phyloP scores from a whole-genome alignment of 2,113 vertebrate species.

The Oryzias curvinotus region DNA sequence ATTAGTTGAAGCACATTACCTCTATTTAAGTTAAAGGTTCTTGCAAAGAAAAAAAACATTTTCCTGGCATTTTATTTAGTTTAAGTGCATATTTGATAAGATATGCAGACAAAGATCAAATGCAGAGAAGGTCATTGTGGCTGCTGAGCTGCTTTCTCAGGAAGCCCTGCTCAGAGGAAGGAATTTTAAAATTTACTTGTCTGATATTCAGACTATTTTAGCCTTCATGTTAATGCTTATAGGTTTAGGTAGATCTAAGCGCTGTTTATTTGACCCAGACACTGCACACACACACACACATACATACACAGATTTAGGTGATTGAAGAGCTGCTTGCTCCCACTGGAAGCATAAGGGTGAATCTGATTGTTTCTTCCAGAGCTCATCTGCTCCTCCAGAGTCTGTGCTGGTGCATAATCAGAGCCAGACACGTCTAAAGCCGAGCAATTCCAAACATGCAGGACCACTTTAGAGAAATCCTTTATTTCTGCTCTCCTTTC shows the following conservation, averaged over 20 bases:
- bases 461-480: neutral
- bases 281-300: too few relatives aligned
- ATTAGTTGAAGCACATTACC: too few relatives aligned
- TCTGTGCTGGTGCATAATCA: slow-evolving; percentile 10
- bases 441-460: neutral
- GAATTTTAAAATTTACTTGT: neutral
- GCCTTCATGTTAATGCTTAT: too few relatives aligned
- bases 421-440: slow-evolving; percentile 14
- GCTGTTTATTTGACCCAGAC: slow-evolving; percentile 6
- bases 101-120: slow-evolving; percentile 15
- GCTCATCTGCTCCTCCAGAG: slow-evolving; percentile 14
- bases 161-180: slow-evolving; percentile 15
- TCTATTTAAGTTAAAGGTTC: too few relatives aligned
- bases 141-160: slow-evolving; percentile 11
- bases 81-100: too few relatives aligned
- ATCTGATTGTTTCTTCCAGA: slow-evolving; percentile 17
- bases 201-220: too few relatives aligned
- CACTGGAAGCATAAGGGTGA: slow-evolving; percentile 1
- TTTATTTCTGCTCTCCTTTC: neutral
- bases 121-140: slow-evolving; percentile 33
- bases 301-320: neutral
- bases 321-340: neutral
- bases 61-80: too few relatives aligned
- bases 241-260: neutral
- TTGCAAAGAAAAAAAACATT: too few relatives aligned